Evolutionary conservation across 2,888 invertebrate genomes (phyloP), one percentile per base, ranked within the genome.

Genomic region (Philereme transversata): DNA sequence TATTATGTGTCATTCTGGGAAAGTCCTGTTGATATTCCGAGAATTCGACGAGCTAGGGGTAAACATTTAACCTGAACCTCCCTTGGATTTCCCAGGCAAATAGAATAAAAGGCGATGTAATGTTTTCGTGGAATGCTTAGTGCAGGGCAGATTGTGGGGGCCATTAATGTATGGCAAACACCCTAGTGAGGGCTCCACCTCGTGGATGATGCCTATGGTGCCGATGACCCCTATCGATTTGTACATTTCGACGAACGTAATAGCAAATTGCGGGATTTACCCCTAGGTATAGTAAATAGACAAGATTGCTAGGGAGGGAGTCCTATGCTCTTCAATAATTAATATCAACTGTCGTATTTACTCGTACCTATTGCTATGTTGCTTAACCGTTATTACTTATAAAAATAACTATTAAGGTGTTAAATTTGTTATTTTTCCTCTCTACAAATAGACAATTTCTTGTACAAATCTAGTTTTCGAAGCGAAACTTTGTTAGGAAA

Each of bases 191-290:
- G 89, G 90, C 84, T 86, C 83, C 75, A 86, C 82, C 86, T 83
- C 82, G 83, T 83, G 76, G 82, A 84, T 86, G 86, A 83, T 87
- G 84, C 80, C 84, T 86, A 85, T 87, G 80, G 89, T 90, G 91
- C 83, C 91, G 87, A 90, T 90, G 90, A 90, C 90, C 91, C 76
- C 84, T 88, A 90, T 91, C 88, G 91, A 91, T 91, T 90, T 73
- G 78, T 76, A 75, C 78, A 82, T 84, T 88, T 88, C 88, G 77
- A 80, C 82, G 86, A 81, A 75, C 79, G 84, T 88, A 86, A 90
- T 88, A 89, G 87, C 84, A 78, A 84, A 87, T 83, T 76, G 81
- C 72, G 62, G 66, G 65, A 74, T 62, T 72, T 73, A 68, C 62
- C 53, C 51, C 34, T 66, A 64, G 54, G 53, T 59, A 67, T 66